These are phyloP conservation scores for Archivesica marissinica DNA, from an alignment of 1,140 invertebrate genomes.

Conservation along the genomic window DNA sequence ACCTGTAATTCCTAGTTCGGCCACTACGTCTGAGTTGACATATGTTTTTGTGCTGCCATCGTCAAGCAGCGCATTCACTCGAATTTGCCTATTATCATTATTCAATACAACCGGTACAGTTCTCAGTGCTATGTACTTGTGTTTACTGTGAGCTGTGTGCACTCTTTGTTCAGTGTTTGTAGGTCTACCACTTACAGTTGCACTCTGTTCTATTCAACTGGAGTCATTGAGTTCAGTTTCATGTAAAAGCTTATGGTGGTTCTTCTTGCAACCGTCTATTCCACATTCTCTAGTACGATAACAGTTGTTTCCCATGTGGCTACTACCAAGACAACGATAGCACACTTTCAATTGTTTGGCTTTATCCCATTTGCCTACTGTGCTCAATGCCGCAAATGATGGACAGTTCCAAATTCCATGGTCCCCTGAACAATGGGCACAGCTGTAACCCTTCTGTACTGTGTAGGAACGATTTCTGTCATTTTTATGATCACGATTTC, in stretches of 20 bases:
- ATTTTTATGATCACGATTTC: background rate
- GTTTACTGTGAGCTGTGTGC: no score
- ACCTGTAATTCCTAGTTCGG: conserved; percentile 53
- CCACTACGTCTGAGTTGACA: conserved; percentile 56
- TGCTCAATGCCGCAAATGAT: background rate
- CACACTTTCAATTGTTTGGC: conserved; percentile 6
- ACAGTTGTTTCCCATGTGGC: conserved; percentile 26
- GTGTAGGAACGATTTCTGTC: background rate
- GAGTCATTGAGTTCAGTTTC: background rate
- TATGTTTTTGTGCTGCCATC: conserved; percentile 64
- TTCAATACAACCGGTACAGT: conserved; percentile 60
- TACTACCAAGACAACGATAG: background rate
- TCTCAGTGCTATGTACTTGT: conserved; percentile 40
- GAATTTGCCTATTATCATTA: no score
- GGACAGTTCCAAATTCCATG: background rate
- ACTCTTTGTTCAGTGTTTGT: no score
- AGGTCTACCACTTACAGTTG: background rate
- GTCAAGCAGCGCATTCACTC: conserved; percentile 47
- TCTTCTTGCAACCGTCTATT: background rate
- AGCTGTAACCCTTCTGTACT: background rate
- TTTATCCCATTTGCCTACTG: conserved; percentile 1
- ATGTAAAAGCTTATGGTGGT: conserved; percentile 27
- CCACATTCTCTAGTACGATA: background rate
- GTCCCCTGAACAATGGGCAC: background rate
- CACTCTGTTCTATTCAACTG: no score